Evolutionary conservation across 2,888 invertebrate species (phyloP).

Genomic region (Antheraea yamamai): DNA sequence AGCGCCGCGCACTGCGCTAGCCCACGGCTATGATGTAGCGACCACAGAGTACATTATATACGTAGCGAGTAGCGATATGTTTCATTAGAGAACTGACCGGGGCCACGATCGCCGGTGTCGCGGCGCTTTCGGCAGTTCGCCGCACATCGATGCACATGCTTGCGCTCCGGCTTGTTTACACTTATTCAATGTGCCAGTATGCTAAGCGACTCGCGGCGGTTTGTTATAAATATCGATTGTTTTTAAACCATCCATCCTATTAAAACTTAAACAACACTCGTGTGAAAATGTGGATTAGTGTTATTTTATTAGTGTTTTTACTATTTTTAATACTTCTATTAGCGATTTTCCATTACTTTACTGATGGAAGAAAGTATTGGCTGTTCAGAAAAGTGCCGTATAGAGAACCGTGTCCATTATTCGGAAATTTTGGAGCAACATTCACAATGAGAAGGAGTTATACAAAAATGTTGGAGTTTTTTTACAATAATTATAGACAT

Average conservation of each 20-base stretch:
- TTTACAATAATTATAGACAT: conserved; percentile 60
- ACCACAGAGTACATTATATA: too few relatives aligned
- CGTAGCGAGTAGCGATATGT: conserved; percentile 41
- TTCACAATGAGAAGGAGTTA: conserved; percentile 69
- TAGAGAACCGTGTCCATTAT: conserved; percentile 74
- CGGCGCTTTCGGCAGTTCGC: conserved; percentile 37
- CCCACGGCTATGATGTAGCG: background rate
- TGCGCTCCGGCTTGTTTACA: conserved; percentile 65
- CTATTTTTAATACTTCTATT: conserved; percentile 52
- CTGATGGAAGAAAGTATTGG: conserved; percentile 75
- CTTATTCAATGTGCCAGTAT: conserved; percentile 50
- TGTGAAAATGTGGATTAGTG: conserved; percentile 57
- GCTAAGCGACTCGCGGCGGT: conserved; percentile 36
- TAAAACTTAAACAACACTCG: conserved; percentile 24
- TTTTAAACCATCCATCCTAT: conserved; percentile 30
- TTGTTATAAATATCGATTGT: conserved; percentile 30
- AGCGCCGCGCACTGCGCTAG: background rate
- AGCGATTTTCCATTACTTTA: conserved; percentile 62
- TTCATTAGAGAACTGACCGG: conserved; percentile 62
- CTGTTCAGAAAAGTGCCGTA: conserved; percentile 65
- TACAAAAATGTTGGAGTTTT: conserved; percentile 63
- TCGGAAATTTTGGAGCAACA: conserved; percentile 76
- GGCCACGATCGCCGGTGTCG: conserved; percentile 43
- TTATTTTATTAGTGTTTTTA: conserved; percentile 54
- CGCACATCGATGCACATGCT: conserved; percentile 36